Percentiles rank a stretch among this genome's conserved stretches.
phyloP scores from a whole-genome alignment of 1,140 invertebrate genomes.

The Calephelis nemesis region DNA sequence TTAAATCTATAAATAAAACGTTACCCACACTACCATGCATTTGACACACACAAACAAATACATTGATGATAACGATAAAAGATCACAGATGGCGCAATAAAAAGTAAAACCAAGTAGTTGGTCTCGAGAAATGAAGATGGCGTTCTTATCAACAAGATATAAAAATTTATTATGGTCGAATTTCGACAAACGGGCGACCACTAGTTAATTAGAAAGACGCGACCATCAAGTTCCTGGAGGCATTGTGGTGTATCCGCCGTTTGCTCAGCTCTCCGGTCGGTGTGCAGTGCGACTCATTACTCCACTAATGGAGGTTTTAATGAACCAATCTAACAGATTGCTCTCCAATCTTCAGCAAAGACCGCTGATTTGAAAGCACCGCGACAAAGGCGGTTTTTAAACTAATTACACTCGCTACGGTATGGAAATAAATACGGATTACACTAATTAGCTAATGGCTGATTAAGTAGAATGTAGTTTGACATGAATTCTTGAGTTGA shows the following conservation, averaged over 20 bases:
- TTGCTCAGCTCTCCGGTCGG: conserved; percentile 41
- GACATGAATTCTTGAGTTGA: not conserved
- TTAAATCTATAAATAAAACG: no score
- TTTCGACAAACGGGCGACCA: not conserved
- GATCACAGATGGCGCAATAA: no score
- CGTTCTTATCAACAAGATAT: no score
- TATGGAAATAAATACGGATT: conserved; percentile 16
- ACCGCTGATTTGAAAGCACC: conserved; percentile 69
- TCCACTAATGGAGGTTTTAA: conserved; percentile 74
- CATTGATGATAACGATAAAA: no score
- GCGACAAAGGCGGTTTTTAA: conserved; percentile 25
- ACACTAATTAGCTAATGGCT: conserved; percentile 13
- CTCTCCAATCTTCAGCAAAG: conserved; percentile 70
- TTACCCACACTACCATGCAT: no score
- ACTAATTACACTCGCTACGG: conserved; percentile 22
- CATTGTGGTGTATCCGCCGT: conserved; percentile 35
- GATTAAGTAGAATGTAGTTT: conserved; percentile 13
- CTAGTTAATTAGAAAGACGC: not conserved
- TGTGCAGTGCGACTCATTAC: conserved; percentile 77
- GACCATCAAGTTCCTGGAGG: not conserved
- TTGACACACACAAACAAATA: no score
- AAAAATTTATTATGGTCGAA: no score
- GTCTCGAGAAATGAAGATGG: no score
- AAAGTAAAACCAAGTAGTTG: no score
- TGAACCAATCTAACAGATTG: conserved; percentile 79